Base-by-base conservation (phyloP, 2,113 vertebrate genomes). In the Trichechus manatus region DNA sequence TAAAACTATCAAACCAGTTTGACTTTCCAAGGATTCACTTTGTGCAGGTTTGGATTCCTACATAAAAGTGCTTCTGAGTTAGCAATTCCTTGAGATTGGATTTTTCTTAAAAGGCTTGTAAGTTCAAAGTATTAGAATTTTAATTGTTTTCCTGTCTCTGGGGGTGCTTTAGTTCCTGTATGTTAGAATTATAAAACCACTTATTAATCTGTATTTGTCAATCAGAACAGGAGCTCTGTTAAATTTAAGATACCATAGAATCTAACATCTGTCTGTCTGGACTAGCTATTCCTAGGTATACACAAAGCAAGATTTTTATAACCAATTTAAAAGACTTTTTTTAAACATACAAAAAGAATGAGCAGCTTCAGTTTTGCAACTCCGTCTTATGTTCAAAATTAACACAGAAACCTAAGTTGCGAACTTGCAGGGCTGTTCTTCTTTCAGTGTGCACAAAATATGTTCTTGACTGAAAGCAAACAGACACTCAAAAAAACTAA, bases 51-150 rank as follows among this genome's bases (percentile, higher is more conserved):
- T 89, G 27, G 50, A 53, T 63, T 80, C 14, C 68, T 75, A 27
- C n/a, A 61, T 39, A 72, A 93, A 66, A 92, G 53, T 96, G 80
- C 19, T 75, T 70, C 44, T 81, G n/a, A 56, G 9, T 74, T 74
- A 95, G 4, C 11, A 85, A 53, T 87, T 92, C 87, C 64, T 70
- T 94, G n/a, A 77, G 27, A 84, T 50, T 39, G 7, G 0, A 39
- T 91, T 92, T 94, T 92, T 81, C n/a, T 47, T 89, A 42, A 80
- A 93, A 93, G 17, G 50, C 6, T 74, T 50, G 17, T 13, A 50
- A 47, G 31, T 75, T 88, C 20, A 88, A 80, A 63, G 29, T 68
- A 56, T 33, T 64, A 15, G 8, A 75, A 64, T 33, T 88, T 92
- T 14, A 75, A 13, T 95, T 89, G 77, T 19, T 74, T 87, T 70